Evolutionary conservation across 2,113 vertebrate genomes (phyloP).

Genomic region (Chloebia gouldiae): DNA sequence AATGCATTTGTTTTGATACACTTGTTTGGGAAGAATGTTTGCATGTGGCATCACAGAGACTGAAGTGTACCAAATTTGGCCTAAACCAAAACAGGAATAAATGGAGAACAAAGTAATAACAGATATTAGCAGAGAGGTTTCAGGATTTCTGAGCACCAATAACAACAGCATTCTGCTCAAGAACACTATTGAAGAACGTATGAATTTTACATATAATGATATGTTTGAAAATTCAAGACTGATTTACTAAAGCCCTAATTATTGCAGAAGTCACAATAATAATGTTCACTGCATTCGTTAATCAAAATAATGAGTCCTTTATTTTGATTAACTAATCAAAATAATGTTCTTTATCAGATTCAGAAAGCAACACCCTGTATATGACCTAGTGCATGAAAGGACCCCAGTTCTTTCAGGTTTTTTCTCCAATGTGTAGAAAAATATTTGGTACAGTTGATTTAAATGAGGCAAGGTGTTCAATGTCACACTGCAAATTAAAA

Average conservation of each 20-base stretch:
- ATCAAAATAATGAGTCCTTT: neutral
- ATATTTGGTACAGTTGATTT: neutral
- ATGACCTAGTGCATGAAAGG: neutral
- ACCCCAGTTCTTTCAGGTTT: neutral
- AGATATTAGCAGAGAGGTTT: neutral
- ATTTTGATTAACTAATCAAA: neutral
- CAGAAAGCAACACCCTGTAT: neutral
- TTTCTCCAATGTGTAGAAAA: neutral
- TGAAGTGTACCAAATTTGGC: neutral
- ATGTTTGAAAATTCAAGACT: neutral
- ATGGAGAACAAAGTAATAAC: neutral
- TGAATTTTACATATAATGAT: neutral
- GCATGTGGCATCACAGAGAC: neutral
- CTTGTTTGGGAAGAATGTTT: neutral
- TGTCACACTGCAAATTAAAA: neutral
- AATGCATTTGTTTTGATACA: neutral
- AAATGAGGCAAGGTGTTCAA: neutral
- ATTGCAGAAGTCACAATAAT: neutral
- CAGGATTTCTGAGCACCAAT: neutral
- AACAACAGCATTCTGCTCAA: neutral
- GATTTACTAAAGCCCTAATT: neutral
- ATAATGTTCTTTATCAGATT: neutral
- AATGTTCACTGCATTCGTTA: neutral
- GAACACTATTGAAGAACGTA: rapidly evolving
- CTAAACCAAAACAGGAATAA: neutral